Percentiles rank a stretch among this genome's conserved stretches.
Evolutionary conservation across 2,888 invertebrate species (phyloP).

Genomic region (Lobophora halterata): DNA sequence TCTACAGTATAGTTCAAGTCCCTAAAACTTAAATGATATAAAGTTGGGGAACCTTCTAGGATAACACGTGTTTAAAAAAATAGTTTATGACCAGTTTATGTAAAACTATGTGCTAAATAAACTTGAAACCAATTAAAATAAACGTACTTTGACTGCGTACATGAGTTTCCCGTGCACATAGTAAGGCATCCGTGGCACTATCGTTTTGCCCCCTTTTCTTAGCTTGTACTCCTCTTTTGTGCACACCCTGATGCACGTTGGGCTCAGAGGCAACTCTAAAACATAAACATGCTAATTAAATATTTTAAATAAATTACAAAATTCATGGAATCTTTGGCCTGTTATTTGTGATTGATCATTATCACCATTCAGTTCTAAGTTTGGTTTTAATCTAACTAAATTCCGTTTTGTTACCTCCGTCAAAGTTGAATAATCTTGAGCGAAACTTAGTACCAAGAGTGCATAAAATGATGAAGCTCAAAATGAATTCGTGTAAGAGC

Average conservation of each 20-base stretch:
- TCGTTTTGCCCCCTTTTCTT: constrained; percentile 44
- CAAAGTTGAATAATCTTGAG: constrained; percentile 22
- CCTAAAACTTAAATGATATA: no score
- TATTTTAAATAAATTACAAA: not conserved
- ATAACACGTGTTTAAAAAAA: no score
- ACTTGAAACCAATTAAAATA: no score
- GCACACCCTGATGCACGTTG: constrained; percentile 70
- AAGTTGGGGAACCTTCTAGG: no score
- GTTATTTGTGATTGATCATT: no score
- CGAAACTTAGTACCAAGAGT: constrained; percentile 13
- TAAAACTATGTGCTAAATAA: no score
- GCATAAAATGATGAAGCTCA: constrained; percentile 9
- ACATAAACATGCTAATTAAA: constrained; percentile 2
- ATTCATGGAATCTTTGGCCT: not conserved
- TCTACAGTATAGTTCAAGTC: no score
- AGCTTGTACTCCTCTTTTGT: constrained; percentile 60
- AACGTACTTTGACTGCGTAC: constrained; percentile 69
- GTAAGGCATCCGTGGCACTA: constrained; percentile 46
- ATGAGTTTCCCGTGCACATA: constrained; percentile 64
- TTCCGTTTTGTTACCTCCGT: constrained; percentile 4
- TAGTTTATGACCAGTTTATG: no score
- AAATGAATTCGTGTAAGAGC: not conserved
- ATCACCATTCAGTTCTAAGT: no score
- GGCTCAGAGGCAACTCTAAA: constrained; percentile 60
- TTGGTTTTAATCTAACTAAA: no score